These are phyloP conservation scores for Sternotherus odoratus DNA, from an alignment of 2,797 vertebrate species.

Conservation along the genomic window DNA sequence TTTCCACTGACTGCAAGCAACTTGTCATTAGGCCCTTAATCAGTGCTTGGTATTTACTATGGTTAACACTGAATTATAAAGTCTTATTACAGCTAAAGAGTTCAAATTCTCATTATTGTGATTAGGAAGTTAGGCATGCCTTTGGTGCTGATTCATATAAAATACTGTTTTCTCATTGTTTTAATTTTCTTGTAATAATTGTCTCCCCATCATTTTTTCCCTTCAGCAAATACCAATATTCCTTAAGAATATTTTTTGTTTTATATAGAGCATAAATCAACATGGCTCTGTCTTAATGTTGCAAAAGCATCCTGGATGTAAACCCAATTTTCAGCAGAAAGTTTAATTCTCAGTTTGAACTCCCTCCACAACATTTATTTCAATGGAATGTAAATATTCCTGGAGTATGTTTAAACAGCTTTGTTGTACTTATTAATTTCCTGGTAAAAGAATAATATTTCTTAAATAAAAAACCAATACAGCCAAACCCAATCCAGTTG, in stretches of 20 bases:
- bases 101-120: not conserved
- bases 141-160: not conserved
- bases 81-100: not conserved
- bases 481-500: not conserved
- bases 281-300: not conserved
- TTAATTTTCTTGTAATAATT: not conserved
- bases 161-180: not conserved
- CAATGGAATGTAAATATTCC: not conserved
- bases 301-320: not conserved
- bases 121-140: not conserved
- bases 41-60: not conserved
- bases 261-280: not conserved
- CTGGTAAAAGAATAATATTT: not conserved
- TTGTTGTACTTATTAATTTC: not conserved
- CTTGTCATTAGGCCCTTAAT: not conserved
- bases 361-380: not conserved
- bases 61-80: not conserved
- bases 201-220: not conserved
- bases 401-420: not conserved
- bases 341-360: not conserved
- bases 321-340: not conserved
- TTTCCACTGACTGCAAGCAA: not conserved
- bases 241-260: not conserved
- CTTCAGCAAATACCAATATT: not conserved
- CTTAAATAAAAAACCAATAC: not conserved